Evolutionary conservation across 2,113 vertebrate genomes (phyloP).

Genomic region (Desmodus rotundus): DNA sequence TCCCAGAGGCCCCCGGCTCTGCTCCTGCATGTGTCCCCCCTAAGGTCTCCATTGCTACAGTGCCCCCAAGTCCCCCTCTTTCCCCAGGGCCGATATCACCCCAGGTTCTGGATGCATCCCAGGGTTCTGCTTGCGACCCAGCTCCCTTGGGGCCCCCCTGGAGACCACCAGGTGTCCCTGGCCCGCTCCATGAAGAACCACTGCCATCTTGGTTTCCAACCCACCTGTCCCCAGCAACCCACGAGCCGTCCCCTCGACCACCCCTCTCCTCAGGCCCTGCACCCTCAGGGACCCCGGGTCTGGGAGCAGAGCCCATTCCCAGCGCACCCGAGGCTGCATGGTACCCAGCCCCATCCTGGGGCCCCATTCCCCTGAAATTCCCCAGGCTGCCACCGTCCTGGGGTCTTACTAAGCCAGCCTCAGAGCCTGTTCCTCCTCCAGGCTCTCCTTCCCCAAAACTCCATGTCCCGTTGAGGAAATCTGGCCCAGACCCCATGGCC

Average conservation of each 20-base stretch:
- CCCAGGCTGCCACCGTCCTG: rapidly evolving
- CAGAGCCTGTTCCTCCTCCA: not conserved
- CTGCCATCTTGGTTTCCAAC: not conserved
- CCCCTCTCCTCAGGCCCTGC: not conserved
- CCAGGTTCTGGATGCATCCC: not conserved
- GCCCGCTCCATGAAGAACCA: not conserved
- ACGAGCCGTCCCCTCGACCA: not conserved
- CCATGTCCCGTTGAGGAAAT: not conserved
- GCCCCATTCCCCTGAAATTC: not conserved
- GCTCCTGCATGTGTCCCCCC: not conserved
- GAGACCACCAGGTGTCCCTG: not conserved
- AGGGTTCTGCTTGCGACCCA: not conserved
- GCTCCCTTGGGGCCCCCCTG: not conserved
- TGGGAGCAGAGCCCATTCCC: not conserved
- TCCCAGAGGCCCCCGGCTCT: not conserved
- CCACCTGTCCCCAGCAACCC: not conserved
- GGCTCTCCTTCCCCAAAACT: not conserved
- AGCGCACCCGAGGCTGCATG: not conserved
- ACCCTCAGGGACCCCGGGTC: not conserved
- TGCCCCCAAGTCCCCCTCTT: not conserved
- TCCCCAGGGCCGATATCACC: not conserved
- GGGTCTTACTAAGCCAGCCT: not conserved
- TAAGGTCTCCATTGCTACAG: not conserved
- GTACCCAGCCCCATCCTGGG: not conserved
- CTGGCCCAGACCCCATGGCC: not conserved